Conservation (phyloP, 2,888 invertebrate species). For the Leucania comma region DNA sequence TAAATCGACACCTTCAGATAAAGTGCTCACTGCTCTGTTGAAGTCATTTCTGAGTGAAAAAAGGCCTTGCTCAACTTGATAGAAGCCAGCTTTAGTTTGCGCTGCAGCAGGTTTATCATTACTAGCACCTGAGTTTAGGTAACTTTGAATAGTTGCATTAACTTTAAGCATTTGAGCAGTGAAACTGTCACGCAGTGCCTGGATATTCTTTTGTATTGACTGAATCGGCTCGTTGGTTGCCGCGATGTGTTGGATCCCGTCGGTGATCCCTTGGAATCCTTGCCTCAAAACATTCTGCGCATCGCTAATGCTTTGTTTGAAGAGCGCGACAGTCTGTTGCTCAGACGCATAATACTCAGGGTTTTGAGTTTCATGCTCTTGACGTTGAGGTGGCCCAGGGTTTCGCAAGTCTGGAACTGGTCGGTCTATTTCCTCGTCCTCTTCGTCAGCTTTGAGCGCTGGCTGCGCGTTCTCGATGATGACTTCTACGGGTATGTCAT, state of each 20-base stretch:
- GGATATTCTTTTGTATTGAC: slow-evolving; percentile 75
- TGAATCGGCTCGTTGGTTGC: slow-evolving; percentile 75
- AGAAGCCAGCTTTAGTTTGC: slow-evolving; percentile 66
- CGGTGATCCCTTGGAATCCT: slow-evolving; percentile 75
- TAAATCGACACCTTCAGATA: slow-evolving; percentile 77
- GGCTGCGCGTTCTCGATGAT: slow-evolving; percentile 74
- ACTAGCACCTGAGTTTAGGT: slow-evolving; percentile 66
- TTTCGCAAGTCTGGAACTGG: slow-evolving; percentile 79
- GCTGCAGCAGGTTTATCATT: slow-evolving; percentile 48
- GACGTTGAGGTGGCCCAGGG: slow-evolving; percentile 84
- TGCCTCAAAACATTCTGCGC: slow-evolving; percentile 71
- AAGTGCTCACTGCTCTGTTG: slow-evolving; percentile 74
- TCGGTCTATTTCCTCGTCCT: slow-evolving; percentile 75
- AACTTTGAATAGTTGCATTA: slow-evolving; percentile 75
- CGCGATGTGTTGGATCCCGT: slow-evolving; percentile 77
- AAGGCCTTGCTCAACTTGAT: slow-evolving; percentile 69
- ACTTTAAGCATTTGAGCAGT: slow-evolving; percentile 77
- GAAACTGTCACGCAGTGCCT: slow-evolving; percentile 76
- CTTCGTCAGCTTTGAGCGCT: slow-evolving; percentile 64
- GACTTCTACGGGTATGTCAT: slow-evolving; percentile 80
- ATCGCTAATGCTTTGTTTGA: slow-evolving; percentile 77
- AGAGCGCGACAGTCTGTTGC: slow-evolving; percentile 69
- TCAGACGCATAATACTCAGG: slow-evolving; percentile 76
- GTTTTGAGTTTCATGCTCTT: slow-evolving; percentile 86
- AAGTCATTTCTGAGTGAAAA: slow-evolving; percentile 78